Evolutionary conservation across 2,888 invertebrate genomes (phyloP), one percentile per base, ranked within the genome.

Genomic region (Congeria kusceri): DNA sequence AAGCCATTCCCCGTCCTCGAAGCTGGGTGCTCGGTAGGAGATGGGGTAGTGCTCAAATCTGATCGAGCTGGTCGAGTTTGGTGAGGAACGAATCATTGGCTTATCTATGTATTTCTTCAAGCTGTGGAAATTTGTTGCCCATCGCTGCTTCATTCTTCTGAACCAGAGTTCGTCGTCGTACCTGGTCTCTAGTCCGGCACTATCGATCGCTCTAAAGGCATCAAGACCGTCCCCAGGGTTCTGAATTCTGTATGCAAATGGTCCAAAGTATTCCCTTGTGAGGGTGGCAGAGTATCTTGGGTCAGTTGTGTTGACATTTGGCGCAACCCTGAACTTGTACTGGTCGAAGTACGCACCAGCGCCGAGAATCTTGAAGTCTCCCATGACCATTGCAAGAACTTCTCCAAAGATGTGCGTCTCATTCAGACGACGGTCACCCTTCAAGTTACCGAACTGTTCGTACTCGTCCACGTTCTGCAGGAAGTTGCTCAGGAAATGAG

Each of bases 401-500:
- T 99, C 99, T 0, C 97, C 98, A 89, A 98, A 96, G 96, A 99
- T 97, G 95, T 99, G 98, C 94, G 99, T 98, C 94, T 91, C 90
- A 76, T 93, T 92, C 58, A 93, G 80, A 47, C 92, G 82, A 27
- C 90, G 80, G 81, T 93, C 93, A n/a, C 93, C 93, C 63, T 89
- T 84, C 56, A 93, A 83, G 67, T 91, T 90, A 64, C 93, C 93
- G 83, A 93, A 93, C 78, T 92, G 91, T 83, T 93, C 93, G 75
- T 92, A 91, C 58, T 93, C 90, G 81, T 93, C 92, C 13, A 94
- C 90, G 72, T 93, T 93, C 86, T 99, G 98, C 86, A 98, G 94
- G 93, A 98, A 99, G 53, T 97, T 97, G 92, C 98, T 98, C 85
- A 99, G 96, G 93, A 99, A 99, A 93, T 99, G 98, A 0, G 99